Base-by-base conservation (phyloP, 2,797 vertebrate genomes). In the Platalea minor region DNA sequence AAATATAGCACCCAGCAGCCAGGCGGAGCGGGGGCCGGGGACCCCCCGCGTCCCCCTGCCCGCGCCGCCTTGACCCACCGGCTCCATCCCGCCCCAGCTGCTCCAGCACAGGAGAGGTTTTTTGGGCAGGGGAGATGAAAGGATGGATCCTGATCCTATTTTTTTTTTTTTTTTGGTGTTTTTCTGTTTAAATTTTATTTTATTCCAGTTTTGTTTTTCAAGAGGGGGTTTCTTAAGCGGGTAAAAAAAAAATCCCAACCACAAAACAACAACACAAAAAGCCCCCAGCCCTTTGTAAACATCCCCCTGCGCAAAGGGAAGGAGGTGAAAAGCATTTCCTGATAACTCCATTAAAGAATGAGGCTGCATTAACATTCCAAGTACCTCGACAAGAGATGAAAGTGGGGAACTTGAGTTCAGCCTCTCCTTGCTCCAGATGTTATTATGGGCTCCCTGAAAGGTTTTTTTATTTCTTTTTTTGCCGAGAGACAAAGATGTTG, bases 361-460 rank as follows among this genome's bases (percentile, higher is more conserved):
- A 85, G 95, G 91, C 85, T 85, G 91, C 95, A 97, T 98, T 97
- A 97, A 97, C 98, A 98, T 97, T 97, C 96, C 97, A 97, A 96
- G 96, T 96, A 91, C 91, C 96, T 97, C 96, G 96, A 95, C 89
- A 97, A 95, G 88, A 97, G 97, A 96, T 97, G 97, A 97, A 97
- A 97, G 97, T 97, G 93, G 92, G 67, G 95, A 91, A 94, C 97
- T 97, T 72, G 97, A 97, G 96, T 93, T 94, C 92, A 96, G 89
- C 93, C 96, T 93, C 95, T 89, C 97, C 96, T 96, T 79, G 97
- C 97, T 98, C 98, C 98, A 98, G 98, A 98, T 98, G 98, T 97
- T 98, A 98, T 98, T 99, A 98, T 98, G 98, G 97, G 73, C 91
- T 97, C 97, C 97, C 95, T 98, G 98, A 96, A 97, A 98, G 97